Percentiles rank a stretch among this genome's conserved stretches.
Conservation (phyloP, 2,113 vertebrate genomes). For the Numida meleagris region DNA sequence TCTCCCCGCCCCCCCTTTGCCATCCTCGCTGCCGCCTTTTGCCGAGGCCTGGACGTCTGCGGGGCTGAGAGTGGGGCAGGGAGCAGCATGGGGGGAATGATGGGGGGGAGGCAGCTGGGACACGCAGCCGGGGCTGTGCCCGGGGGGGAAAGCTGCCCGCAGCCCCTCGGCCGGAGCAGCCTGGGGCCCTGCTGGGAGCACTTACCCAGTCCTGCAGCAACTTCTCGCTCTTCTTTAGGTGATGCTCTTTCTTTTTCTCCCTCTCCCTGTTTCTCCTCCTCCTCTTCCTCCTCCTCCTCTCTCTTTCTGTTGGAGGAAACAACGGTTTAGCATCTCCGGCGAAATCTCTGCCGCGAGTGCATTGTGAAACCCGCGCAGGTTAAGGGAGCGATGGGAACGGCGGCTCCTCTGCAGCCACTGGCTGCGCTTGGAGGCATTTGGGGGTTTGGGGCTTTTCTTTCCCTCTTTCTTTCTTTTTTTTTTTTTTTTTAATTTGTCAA, state of each 20-base stretch:
- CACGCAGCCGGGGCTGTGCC: neutral
- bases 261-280: neutral
- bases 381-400: neutral
- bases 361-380: neutral
- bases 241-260: neutral
- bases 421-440: neutral
- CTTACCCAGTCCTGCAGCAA: conserved; percentile 8
- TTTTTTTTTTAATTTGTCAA: neutral
- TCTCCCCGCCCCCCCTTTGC: fast-evolving
- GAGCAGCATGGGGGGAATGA: neutral
- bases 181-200: neutral
- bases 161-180: neutral
- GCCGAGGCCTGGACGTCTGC: neutral
- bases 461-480: too few species aligned
- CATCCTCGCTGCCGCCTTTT: neutral
- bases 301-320: neutral
- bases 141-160: neutral
- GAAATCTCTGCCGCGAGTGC: neutral
- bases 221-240: neutral
- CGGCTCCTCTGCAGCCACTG: neutral
- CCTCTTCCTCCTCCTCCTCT: neutral
- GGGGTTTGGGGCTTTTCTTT: neutral
- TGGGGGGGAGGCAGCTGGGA: fast-evolving
- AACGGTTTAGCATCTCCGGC: neutral
- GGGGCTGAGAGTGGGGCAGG: neutral